Percentiles rank a stretch among this genome's conserved stretches.
Conservation (phyloP, 2,113 vertebrate species). For the Sylvietta virens region DNA sequence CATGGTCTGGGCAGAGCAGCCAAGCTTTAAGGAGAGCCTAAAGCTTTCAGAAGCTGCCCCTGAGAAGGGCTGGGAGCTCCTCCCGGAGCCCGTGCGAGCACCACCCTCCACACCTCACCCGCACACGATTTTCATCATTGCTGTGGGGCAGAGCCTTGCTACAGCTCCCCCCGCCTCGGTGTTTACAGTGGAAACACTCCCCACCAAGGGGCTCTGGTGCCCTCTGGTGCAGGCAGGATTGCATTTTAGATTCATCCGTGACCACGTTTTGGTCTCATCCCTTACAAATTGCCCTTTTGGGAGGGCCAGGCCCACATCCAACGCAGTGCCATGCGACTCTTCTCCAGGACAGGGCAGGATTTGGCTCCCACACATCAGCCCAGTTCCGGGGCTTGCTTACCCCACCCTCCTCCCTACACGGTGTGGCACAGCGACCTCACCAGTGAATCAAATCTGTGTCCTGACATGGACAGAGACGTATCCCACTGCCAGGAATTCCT, state of each 20-base stretch:
- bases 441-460: fast-evolving
- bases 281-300: not conserved
- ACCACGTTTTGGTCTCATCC: not conserved
- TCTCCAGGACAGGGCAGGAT: not conserved
- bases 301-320: not conserved
- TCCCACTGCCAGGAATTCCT: not conserved
- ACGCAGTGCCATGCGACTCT: fast-evolving
- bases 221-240: fast-evolving
- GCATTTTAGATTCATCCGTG: fast-evolving
- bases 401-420: fast-evolving
- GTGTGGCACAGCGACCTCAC: not conserved
- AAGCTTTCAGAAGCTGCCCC: not conserved
- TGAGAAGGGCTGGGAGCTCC: not conserved
- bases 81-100: not conserved
- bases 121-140: fast-evolving
- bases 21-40: not conserved
- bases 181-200: not conserved
- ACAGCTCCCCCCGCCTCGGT: fast-evolving
- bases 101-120: fast-evolving
- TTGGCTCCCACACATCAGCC: not conserved
- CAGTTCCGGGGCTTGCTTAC: not conserved
- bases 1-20: not conserved
- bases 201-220: not conserved
- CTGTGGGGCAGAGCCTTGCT: not conserved
- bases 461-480: fast-evolving